Base-by-base conservation (phyloP, 1,140 invertebrate genomes). In the Forficula auricularia region DNA sequence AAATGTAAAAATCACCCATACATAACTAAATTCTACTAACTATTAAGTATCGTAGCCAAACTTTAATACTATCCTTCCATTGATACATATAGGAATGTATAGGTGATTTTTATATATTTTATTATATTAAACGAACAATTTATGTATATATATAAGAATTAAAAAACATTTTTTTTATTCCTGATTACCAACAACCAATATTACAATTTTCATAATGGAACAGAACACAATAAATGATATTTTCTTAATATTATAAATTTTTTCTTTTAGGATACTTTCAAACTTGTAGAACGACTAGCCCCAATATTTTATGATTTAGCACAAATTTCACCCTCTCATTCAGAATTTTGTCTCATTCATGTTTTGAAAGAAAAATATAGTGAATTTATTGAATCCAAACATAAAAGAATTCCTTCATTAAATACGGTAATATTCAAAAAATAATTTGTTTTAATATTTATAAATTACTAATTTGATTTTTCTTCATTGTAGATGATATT, bases 281-380 rank as follows among this genome's bases (percentile, higher is more conserved):
- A 30, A 37, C 32, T 54, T 32, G 49, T 50, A 49, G 57, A 62
- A 41, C 67, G 62, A 55, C 50, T 91, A 19, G 67, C 67, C 20
- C 75, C 75, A 4, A 67, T 75, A 51, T 59, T 90, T 3, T 87
- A 78, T 53, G 74, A 81, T 51, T 56, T 91, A 36, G 68, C 75
- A 0, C 74, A 85, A 46, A 58, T 74, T 15, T 78, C 76, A 57
- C 71, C 78, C 36, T 61, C 71, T 10, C 71, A 72, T 50, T 66
- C 78, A 13, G 76, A 74, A 38, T 68, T 66, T 44, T 71, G 65
- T 50, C 48, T 87, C 9, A 53, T 72, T 7, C 72, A 79, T 55
- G 63, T 85, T 9, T 63, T 92, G 1, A 75, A 75, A 54, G 73
- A 81, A 42, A 86, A 87, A 58, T 71, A 82, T 44, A 60, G 70